A percentile compares a stretch with the other conserved stretches of the same genome.
Conservation (phyloP, 2,888 invertebrate genomes). For the Vannuccia rotundouncinata region DNA sequence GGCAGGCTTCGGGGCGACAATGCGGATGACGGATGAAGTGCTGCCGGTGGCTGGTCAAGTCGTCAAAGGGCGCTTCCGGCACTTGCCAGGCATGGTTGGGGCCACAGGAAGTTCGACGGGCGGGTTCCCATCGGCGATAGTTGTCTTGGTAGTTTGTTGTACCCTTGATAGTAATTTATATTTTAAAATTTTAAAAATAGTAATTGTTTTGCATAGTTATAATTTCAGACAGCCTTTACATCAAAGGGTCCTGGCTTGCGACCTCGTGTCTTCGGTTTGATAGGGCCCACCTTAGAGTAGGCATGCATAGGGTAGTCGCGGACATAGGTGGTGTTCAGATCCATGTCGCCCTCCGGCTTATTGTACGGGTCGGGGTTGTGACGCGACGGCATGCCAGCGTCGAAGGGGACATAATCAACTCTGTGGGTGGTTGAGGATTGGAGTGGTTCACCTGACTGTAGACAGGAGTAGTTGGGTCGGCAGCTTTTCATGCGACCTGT, state of each 20-base stretch:
- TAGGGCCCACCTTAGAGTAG: neutral
- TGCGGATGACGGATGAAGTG: slow-evolving; percentile 48
- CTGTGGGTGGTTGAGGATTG: slow-evolving; percentile 53
- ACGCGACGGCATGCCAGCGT: slow-evolving; percentile 46
- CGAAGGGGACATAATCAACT: slow-evolving; percentile 50
- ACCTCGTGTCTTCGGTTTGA: slow-evolving; percentile 21
- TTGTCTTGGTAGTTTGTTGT: slow-evolving; percentile 45
- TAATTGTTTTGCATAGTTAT: too few relatives aligned
- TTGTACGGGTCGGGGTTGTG: slow-evolving; percentile 48
- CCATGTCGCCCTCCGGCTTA: slow-evolving; percentile 50
- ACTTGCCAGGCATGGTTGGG: slow-evolving; percentile 50
- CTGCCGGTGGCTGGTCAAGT: slow-evolving; percentile 49
- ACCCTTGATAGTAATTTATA: slow-evolving; percentile 29
- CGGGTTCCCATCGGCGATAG: slow-evolving; percentile 44
- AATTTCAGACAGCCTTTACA: neutral
- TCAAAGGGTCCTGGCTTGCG: slow-evolving; percentile 28
- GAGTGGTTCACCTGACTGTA: slow-evolving; percentile 51
- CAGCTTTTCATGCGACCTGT: too few relatives aligned
- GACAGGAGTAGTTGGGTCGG: slow-evolving; percentile 49
- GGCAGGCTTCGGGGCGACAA: slow-evolving; percentile 44
- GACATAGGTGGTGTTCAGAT: slow-evolving; percentile 49
- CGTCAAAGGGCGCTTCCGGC: slow-evolving; percentile 53
- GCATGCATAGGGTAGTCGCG: slow-evolving; percentile 35
- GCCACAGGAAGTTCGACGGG: slow-evolving; percentile 48
- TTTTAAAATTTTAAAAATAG: neutral